Conservation (phyloP, 2,113 vertebrate species). For the Columba janthina region DNA sequence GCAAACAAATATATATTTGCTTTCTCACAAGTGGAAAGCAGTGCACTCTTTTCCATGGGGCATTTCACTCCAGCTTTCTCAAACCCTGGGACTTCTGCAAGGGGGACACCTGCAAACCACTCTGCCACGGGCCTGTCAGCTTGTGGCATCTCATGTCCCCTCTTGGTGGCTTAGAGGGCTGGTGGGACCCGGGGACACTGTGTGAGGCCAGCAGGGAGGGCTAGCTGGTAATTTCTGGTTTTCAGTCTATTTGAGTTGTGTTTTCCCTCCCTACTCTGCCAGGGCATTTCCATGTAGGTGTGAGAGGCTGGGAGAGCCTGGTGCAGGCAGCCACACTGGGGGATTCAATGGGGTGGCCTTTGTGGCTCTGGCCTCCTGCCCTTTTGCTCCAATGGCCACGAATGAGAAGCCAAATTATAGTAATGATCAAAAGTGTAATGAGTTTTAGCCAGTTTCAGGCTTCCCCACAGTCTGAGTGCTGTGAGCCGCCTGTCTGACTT, state of each 20-base stretch:
- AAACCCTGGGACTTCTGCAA: background rate
- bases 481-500: background rate
- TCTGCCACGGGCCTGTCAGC: background rate
- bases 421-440: background rate
- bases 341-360: background rate
- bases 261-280: background rate
- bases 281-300: background rate
- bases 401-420: background rate
- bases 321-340: accelerated
- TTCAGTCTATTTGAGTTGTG: background rate
- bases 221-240: background rate
- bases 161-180: background rate
- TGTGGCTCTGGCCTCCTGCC: background rate
- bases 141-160: accelerated
- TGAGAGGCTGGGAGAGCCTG: background rate
- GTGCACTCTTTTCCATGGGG: background rate
- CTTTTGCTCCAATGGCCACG: background rate
- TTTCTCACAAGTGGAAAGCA: background rate
- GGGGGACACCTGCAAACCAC: background rate
- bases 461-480: background rate
- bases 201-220: background rate
- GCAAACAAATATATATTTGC: background rate
- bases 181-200: background rate
- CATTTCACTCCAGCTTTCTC: background rate
- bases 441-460: background rate